phyloP scores from a whole-genome alignment of 2,113 vertebrate genomes.

The Miniopterus natalensis region DNA sequence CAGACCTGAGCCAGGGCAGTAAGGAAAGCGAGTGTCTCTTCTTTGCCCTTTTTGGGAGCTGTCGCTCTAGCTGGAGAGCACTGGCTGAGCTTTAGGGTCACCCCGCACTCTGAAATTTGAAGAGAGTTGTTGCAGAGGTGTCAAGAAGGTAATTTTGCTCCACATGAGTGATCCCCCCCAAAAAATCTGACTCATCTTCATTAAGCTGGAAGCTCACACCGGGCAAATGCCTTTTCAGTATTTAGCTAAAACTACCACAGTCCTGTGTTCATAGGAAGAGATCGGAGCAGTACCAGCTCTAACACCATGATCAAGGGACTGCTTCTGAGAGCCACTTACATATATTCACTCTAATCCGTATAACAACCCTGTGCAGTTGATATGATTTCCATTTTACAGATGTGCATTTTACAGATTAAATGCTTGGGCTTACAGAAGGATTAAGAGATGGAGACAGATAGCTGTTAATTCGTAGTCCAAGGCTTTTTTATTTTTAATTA shows the following conservation, averaged over 20 bases:
- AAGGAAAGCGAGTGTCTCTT: neutral
- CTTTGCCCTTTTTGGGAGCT: conserved; percentile 2
- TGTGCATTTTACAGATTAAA: neutral
- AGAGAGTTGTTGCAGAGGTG: neutral
- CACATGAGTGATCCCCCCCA: neutral
- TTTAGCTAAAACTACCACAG: neutral
- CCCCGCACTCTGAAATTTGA: neutral
- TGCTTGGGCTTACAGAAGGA: neutral
- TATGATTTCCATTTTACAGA: neutral
- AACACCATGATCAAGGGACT: neutral
- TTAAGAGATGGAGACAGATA: neutral
- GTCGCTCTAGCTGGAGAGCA: neutral
- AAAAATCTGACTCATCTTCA: neutral
- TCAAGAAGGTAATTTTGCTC: neutral
- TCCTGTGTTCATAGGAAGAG: neutral
- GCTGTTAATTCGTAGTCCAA: neutral
- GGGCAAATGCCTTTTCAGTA: neutral
- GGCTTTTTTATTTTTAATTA: neutral
- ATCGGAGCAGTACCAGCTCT: neutral
- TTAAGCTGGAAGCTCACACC: neutral
- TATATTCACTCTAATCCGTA: neutral
- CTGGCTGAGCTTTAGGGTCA: neutral
- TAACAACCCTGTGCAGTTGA: neutral
- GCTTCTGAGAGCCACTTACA: neutral
- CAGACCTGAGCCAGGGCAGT: neutral